These are phyloP conservation scores for Rhagium mordax DNA, from an alignment of 2,888 invertebrate genomes.

Conservation along the genomic window DNA sequence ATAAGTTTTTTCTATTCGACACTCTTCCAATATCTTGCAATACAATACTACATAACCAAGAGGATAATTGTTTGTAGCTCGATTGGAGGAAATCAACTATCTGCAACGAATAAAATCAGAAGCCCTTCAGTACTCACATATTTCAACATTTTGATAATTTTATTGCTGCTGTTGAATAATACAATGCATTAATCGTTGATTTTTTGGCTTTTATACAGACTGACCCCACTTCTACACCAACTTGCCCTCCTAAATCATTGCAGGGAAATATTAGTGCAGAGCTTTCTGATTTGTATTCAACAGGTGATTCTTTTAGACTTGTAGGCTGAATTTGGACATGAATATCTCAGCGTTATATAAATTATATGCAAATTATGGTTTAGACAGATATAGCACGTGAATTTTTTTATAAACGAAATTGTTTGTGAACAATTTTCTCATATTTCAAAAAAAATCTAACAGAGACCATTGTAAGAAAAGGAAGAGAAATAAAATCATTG, in stretches of 20 bases:
- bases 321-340: conserved; percentile 14
- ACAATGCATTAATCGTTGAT: background rate
- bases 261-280: background rate
- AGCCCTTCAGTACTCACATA: background rate
- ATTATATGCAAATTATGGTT: background rate
- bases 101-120: background rate
- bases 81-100: no score
- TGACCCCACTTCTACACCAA: background rate
- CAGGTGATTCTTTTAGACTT: background rate
- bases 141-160: conserved; percentile 10
- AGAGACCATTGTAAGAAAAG: no score
- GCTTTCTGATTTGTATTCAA: conserved; percentile 14
- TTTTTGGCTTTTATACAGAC: conserved; percentile 13
- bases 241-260: background rate
- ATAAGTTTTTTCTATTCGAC: no score
- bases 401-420: background rate
- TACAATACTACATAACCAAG: background rate
- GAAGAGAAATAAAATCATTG: no score
- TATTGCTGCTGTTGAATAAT: background rate
- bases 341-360: background rate
- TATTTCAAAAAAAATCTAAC: no score
- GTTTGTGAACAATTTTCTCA: background rate
- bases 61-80: no score
- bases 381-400: background rate
- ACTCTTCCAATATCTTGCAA: no score